Conservation (phyloP, 30 jellyfish, hydroid and myxozoan species). For the Turritopsis dohrnii region DNA sequence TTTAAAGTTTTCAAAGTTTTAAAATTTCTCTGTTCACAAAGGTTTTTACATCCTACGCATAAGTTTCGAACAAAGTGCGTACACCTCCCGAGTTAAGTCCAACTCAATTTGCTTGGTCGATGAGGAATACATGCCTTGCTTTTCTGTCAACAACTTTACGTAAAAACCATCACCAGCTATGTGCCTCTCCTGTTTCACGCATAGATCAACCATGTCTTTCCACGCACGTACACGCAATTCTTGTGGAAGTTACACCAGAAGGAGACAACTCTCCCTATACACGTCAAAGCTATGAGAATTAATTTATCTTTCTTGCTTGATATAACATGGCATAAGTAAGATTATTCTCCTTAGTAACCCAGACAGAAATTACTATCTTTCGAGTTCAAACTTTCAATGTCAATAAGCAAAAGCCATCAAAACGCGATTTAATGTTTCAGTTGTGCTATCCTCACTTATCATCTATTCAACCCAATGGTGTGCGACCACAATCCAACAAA, state of each 20-base stretch:
- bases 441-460: too few species aligned
- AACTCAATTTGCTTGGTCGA: conserved; percentile 83
- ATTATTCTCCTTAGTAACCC: neutral
- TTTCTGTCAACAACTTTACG: conserved; percentile 50
- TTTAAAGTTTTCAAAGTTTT: too few species aligned
- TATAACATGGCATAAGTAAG: too few species aligned
- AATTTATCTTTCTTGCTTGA: too few species aligned
- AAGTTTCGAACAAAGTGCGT: conserved; percentile 51
- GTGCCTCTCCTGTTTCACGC: conserved; percentile 43
- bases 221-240: conserved; percentile 85
- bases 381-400: too few species aligned
- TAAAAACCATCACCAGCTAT: conserved; percentile 78
- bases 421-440: too few species aligned
- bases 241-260: conserved; percentile 78
- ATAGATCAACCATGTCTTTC: conserved; percentile 51
- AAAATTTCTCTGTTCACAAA: too few species aligned
- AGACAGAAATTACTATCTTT: too few species aligned
- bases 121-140: conserved; percentile 66
- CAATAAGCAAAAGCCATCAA: too few species aligned
- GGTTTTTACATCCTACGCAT: too few species aligned
- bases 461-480: too few species aligned
- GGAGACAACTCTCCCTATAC: conserved; percentile 63
- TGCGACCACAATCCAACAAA: too few species aligned
- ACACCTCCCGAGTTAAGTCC: conserved; percentile 67
- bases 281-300: neutral